Conservation (phyloP, 1,140 invertebrate genomes). For the Tetraneura akinire region DNA sequence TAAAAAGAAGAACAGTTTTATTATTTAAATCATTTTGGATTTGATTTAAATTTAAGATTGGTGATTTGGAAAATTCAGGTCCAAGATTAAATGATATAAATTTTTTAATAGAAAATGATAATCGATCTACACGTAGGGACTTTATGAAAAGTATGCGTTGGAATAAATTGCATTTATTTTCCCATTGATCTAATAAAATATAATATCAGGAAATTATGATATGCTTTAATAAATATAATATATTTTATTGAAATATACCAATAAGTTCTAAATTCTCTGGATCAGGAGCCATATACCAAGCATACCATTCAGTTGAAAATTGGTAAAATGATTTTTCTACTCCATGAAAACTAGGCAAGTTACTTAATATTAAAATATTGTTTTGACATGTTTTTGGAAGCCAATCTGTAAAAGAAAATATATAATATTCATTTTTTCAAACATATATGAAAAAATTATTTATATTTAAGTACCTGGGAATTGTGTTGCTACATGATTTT, state of each 20-base stretch:
- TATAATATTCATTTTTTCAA: neutral
- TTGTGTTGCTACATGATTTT: neutral
- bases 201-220: neutral
- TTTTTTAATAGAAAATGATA: slow-evolving; percentile 23
- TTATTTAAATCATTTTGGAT: neutral
- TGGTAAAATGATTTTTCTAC: slow-evolving; percentile 14
- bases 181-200: neutral
- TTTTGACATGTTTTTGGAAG: slow-evolving; percentile 1
- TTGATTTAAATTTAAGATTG: neutral
- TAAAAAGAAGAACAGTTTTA: neutral
- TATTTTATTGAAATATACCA: neutral
- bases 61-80: neutral
- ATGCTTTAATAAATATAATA: neutral
- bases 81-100: neutral
- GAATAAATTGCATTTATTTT: slow-evolving; percentile 21
- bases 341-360: neutral
- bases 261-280: slow-evolving; percentile 24
- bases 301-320: neutral
- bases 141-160: neutral
- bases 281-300: neutral
- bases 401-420: neutral
- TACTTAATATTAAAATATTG: neutral
- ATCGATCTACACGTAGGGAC: neutral
- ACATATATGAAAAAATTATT: neutral
- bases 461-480: slow-evolving; percentile 4